Conservation (phyloP, 92 coral and sea anemone genomes). For the Isaurus tuberculatus region DNA sequence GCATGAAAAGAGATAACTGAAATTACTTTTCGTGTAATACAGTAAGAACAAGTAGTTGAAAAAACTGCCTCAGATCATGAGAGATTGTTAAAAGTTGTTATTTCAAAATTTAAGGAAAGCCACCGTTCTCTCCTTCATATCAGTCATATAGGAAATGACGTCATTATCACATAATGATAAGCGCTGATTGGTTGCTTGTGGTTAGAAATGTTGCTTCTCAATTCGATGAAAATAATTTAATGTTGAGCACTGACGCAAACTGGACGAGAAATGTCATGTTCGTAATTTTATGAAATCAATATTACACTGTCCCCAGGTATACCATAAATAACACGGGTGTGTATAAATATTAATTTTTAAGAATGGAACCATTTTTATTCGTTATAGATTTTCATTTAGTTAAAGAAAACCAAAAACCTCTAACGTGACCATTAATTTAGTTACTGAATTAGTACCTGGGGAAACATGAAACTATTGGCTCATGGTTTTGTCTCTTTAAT, state of each 20-base stretch:
- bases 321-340: constrained; percentile 21
- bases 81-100: no score
- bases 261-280: background rate
- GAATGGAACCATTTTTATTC: constrained; percentile 6
- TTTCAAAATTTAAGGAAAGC: no score
- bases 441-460: background rate
- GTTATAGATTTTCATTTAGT: no score
- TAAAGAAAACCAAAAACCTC: no score
- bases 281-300: background rate
- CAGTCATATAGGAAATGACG: background rate
- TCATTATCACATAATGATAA: background rate
- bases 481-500: background rate
- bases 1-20: no score
- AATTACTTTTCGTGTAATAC: no score
- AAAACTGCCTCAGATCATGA: no score
- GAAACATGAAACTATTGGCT: background rate
- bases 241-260: background rate
- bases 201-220: background rate
- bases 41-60: no score
- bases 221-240: background rate
- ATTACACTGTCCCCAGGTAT: constrained; percentile 8
- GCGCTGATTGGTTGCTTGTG: background rate
- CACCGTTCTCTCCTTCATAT: background rate
- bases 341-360: constrained; percentile 31
- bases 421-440: constrained; percentile 17